Evolutionary conservation across 2,113 vertebrate genomes (phyloP).

Genomic region (Leptodactylus fuscus): DNA sequence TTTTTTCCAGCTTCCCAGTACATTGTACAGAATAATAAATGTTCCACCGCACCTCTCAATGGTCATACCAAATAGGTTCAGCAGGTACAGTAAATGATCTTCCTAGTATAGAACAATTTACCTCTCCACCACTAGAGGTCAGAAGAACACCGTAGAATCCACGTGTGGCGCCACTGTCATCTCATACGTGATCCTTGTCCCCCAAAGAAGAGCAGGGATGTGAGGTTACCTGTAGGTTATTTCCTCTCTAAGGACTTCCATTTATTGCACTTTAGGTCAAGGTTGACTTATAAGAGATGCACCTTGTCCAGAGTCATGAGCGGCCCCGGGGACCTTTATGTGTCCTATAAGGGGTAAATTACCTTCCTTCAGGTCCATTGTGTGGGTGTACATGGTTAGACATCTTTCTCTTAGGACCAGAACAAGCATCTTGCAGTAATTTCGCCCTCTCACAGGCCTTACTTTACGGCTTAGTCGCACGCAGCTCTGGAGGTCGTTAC

Average conservation of each 20-base stretch:
- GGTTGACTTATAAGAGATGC: too few relatives aligned
- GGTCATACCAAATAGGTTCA: too few relatives aligned
- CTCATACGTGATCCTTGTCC: background rate
- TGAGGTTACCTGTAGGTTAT: background rate
- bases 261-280: background rate
- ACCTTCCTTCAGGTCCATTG: background rate
- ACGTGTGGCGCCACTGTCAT: background rate
- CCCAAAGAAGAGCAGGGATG: background rate
- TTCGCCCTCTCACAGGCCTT: background rate
- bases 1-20: too few relatives aligned
- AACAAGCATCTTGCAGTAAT: background rate
- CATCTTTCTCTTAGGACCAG: background rate
- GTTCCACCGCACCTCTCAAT: too few relatives aligned
- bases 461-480: too few relatives aligned
- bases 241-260: background rate
- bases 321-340: too few relatives aligned
- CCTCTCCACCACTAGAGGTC: background rate
- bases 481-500: too few relatives aligned
- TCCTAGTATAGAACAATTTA: background rate
- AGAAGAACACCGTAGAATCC: background rate
- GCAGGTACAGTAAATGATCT: too few relatives aligned
- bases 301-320: background rate
- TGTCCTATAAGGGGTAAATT: too few relatives aligned
- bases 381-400: too few relatives aligned
- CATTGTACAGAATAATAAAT: too few relatives aligned